Evolutionary conservation across 2,888 invertebrate genomes (phyloP).

Genomic region (Geophilus truncorum): DNA sequence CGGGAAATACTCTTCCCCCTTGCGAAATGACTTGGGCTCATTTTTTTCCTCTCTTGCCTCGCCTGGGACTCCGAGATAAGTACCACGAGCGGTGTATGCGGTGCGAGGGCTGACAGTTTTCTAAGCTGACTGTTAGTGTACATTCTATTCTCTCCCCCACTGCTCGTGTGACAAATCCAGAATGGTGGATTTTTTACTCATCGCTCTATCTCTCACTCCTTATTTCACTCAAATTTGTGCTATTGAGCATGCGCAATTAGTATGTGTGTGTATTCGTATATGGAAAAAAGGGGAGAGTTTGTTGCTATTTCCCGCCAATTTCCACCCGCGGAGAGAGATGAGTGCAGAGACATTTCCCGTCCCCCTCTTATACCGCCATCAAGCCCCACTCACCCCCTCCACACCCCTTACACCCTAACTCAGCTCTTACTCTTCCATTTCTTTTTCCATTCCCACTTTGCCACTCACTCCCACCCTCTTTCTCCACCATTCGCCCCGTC

Average conservation of each 20-base stretch:
- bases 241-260: conserved; percentile 13
- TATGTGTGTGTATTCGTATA: background rate
- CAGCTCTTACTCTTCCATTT: conserved; percentile 13
- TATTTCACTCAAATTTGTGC: background rate
- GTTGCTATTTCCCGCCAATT: conserved; percentile 21
- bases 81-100: conserved; percentile 14
- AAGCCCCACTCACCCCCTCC: background rate
- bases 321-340: conserved; percentile 23
- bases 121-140: conserved; percentile 29
- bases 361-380: conserved; percentile 1
- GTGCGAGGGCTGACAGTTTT: conserved; percentile 27
- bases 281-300: background rate
- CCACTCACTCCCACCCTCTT: background rate
- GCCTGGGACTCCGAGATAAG: conserved; percentile 30
- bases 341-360: conserved; percentile 27
- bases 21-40: conserved; percentile 13
- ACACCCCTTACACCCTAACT: background rate
- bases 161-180: conserved; percentile 14
- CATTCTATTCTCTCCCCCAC: background rate
- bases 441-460: conserved; percentile 23
- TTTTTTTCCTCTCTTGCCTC: conserved; percentile 18
- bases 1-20: background rate
- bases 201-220: too few species aligned
- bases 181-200: conserved; percentile 8
- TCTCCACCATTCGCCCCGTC: background rate